Evolutionary conservation across 2,888 invertebrate genomes (phyloP).

Genomic region (Syrista parreyssii): DNA sequence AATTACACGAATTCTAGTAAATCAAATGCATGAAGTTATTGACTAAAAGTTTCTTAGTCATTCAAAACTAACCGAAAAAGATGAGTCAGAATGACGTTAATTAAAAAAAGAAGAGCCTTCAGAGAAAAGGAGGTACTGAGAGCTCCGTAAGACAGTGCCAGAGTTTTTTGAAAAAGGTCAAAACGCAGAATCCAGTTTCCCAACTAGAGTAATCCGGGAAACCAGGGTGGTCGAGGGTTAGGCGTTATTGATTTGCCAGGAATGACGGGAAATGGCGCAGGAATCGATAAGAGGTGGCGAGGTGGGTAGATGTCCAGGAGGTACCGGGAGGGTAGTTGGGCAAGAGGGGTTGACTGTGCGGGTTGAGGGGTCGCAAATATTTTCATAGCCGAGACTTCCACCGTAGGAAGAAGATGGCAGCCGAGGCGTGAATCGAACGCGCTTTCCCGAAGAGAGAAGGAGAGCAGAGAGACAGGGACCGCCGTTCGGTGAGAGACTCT

Average conservation of each 20-base stretch:
- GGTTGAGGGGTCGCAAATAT: constrained; percentile 56
- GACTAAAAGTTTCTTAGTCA: too few relatives aligned
- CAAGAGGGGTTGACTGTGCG: constrained; percentile 25
- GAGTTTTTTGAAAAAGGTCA: not conserved
- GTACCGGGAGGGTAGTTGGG: not conserved
- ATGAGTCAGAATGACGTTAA: too few relatives aligned
- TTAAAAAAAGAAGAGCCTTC: too few relatives aligned
- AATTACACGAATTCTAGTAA: too few relatives aligned
- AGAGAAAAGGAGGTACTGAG: too few relatives aligned
- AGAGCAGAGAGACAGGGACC: too few relatives aligned
- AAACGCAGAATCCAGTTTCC: not conserved
- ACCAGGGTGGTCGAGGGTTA: not conserved
- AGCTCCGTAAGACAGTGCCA: too few relatives aligned
- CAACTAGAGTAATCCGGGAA: not conserved
- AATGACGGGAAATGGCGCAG: constrained; percentile 65
- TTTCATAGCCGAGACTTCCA: constrained; percentile 63
- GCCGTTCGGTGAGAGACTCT: too few relatives aligned
- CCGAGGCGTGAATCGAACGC: constrained; percentile 56
- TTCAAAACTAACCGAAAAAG: too few relatives aligned
- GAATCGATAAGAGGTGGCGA: constrained; percentile 63
- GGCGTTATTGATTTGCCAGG: constrained; percentile 58
- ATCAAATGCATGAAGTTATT: too few relatives aligned
- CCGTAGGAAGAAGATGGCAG: constrained; percentile 64
- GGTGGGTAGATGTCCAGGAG: constrained; percentile 22
- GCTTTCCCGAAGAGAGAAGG: too few relatives aligned